Base-by-base conservation (phyloP, 2,113 vertebrate species). In the Chaetops frenatus region DNA sequence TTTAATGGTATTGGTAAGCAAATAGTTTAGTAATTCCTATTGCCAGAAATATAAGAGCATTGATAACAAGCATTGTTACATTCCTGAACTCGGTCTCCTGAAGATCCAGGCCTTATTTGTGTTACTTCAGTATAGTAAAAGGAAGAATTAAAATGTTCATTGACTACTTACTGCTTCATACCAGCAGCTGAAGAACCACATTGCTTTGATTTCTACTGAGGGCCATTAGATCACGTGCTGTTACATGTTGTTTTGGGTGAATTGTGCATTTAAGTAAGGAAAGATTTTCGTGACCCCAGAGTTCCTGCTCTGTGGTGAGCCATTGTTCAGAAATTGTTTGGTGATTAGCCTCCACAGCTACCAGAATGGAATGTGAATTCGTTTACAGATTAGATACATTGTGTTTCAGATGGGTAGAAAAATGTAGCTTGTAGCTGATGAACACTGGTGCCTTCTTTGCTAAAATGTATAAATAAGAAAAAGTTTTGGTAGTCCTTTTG, bases 181-280 rank as follows among this genome's bases (percentile, higher is more conserved):
- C 33, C 29, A 25, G 23, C 1, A 0, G 4, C 3, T 69, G 17
- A 86, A 71, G 64, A 65, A 23, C 28, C 12, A 6, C 25, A 4
- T 13, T n/a, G 42, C 65, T 67, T 86, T 76, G 31, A 33, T 77
- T 92, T 80, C 15, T 48, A 6, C 10, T 16, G 28, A 50, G 12
- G 22, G 7, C 23, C 7, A 2, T 70, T 70, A 66, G 7, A 11
- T 56, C 11, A 9, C 0, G 1, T 48, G 40, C 33, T 42, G 6
- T 56, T 91, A 22, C 8, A 4, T 28, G 14, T 44, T 45, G 11
- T 33, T 88, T 79, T 60, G 65, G 33, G 36, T 19, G 1, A 42
- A 67, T 28, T 70, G 45, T 35, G 13, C 60, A 10, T 12, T 64
- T 70, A 25, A 42, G 5, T 48, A 69, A 69, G 47, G 33, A n/a